Evolutionary conservation across 2,797 vertebrate species (phyloP).

Genomic region (Oceanodroma leucorhoa): DNA sequence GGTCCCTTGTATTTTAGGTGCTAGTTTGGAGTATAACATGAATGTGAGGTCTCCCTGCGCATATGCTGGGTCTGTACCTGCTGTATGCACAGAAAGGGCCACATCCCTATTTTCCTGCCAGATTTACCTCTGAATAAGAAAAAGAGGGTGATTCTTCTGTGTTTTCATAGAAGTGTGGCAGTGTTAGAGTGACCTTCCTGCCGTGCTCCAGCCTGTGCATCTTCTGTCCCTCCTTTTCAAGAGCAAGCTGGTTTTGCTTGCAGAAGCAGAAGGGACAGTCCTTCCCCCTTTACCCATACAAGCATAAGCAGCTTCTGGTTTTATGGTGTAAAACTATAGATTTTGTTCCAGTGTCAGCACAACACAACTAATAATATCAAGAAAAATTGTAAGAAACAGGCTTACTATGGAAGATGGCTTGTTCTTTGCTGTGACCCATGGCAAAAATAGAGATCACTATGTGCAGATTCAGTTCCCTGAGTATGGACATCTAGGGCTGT

Average conservation of each 20-base stretch:
- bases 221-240: background rate
- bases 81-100: background rate
- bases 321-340: background rate
- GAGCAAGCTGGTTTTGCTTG: background rate
- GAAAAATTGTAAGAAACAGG: background rate
- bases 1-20: background rate
- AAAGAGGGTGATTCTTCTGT: background rate
- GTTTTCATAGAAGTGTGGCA: background rate
- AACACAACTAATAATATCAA: background rate
- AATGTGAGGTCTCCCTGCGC: rapidly evolving
- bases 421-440: background rate
- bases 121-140: background rate
- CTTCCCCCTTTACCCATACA: background rate
- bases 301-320: background rate
- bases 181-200: background rate
- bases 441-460: background rate
- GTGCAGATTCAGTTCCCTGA: background rate
- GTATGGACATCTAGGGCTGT: background rate
- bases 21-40: background rate
- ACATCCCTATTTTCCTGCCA: background rate
- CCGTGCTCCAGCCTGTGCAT: background rate
- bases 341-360: background rate
- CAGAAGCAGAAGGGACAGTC: background rate
- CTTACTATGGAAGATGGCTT: background rate
- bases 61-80: background rate